Conservation (phyloP, 2,888 invertebrate species). For the Eucera pruinosa region DNA sequence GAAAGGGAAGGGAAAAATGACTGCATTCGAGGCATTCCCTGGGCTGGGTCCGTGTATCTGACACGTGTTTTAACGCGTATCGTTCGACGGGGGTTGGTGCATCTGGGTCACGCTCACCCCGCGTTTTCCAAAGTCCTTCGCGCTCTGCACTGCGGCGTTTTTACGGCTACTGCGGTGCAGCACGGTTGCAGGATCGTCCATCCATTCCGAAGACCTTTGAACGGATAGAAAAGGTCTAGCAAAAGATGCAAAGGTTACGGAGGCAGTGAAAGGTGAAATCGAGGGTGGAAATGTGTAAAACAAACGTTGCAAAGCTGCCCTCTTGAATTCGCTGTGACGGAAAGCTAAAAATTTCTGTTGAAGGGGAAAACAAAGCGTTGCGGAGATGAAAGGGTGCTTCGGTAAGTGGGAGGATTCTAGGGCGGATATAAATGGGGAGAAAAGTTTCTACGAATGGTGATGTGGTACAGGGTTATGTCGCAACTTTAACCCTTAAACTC, state of each 20-base stretch:
- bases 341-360: slow-evolving; percentile 33
- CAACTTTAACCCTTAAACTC: too few relatives aligned
- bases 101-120: slow-evolving; percentile 59
- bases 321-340: slow-evolving; percentile 18
- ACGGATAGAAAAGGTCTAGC: too few relatives aligned
- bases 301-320: slow-evolving; percentile 28
- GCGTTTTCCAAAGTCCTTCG: slow-evolving; percentile 51
- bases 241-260: background rate
- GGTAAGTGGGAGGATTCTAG: background rate
- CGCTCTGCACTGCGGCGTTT: slow-evolving; percentile 55
- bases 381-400: slow-evolving; percentile 25
- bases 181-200: slow-evolving; percentile 26
- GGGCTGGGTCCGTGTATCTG: slow-evolving; percentile 37
- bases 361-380: slow-evolving; percentile 4
- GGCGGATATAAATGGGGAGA: too few relatives aligned
- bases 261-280: background rate
- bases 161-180: slow-evolving; percentile 58
- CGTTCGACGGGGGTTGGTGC: slow-evolving; percentile 48
- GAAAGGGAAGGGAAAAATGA: slow-evolving; percentile 25
- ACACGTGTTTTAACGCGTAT: slow-evolving; percentile 58
- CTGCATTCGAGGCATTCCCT: slow-evolving; percentile 7
- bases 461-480: too few relatives aligned
- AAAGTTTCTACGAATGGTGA: too few relatives aligned
- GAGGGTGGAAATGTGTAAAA: slow-evolving; percentile 21
- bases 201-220: slow-evolving; percentile 10